phyloP scores from a whole-genome alignment of 2,888 invertebrate species.

The Pollenia amentaria region DNA sequence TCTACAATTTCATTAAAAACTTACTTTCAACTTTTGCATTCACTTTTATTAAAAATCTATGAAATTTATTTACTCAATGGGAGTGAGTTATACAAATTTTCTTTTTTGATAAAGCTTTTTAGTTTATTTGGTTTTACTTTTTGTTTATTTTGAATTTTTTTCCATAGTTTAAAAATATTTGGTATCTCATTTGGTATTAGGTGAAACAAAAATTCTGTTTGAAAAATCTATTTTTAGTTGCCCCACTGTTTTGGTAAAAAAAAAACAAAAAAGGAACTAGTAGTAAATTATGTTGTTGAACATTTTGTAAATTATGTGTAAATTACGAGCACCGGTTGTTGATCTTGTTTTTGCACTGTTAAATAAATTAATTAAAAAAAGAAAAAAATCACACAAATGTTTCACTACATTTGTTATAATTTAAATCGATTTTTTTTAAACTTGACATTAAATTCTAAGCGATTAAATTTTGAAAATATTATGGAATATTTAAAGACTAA shows the following conservation, averaged over 20 bases:
- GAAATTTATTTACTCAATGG: conserved; percentile 54
- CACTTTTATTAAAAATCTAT: conserved; percentile 49
- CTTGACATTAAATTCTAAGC: conserved; percentile 19
- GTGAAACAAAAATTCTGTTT: conserved; percentile 26
- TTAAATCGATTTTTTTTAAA: conserved; percentile 6
- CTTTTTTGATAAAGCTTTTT: neutral
- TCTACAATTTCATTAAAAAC: neutral
- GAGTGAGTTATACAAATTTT: conserved; percentile 49
- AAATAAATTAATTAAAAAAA: conserved; percentile 20
- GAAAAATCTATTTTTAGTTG: conserved; percentile 63
- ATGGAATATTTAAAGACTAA: neutral
- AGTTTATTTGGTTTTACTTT: conserved; percentile 46
- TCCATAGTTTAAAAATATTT: conserved; percentile 53
- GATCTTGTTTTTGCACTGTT: conserved; percentile 17
- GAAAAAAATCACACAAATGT: neutral
- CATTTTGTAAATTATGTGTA: conserved; percentile 46
- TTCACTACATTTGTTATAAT: conserved; percentile 24
- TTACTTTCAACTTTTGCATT: conserved; percentile 3
- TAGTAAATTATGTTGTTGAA: conserved; percentile 14
- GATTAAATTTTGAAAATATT: neutral
- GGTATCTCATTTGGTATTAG: conserved; percentile 34
- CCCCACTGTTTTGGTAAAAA: conserved; percentile 37
- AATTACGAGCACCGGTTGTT: conserved; percentile 31
- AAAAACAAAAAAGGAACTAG: neutral
- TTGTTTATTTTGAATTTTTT: conserved; percentile 63